These are phyloP conservation scores for Dynastes hyllus DNA, from an alignment of 2,888 invertebrate genomes.

Conservation along the genomic window DNA sequence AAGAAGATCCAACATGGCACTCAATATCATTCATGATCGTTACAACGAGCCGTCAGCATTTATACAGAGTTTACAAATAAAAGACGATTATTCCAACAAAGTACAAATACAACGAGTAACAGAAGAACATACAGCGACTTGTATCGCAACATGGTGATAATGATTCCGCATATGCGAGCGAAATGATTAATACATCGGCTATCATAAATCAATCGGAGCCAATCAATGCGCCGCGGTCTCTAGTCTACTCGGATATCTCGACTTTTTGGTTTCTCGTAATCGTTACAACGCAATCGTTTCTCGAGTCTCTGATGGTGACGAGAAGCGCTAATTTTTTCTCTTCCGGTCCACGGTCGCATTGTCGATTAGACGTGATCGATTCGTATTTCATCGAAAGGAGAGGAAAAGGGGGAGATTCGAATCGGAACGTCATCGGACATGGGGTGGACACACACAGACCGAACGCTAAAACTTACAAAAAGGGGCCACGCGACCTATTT, in stretches of 20 bases:
- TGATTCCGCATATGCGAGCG: slow-evolving; percentile 36
- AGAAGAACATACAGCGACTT: too few species aligned
- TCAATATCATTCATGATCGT: background rate
- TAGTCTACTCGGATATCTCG: slow-evolving; percentile 1
- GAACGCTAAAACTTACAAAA: slow-evolving; percentile 69
- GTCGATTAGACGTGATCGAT: slow-evolving; percentile 29
- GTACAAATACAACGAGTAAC: background rate
- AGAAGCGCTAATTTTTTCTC: slow-evolving; percentile 43
- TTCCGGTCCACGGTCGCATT: slow-evolving; percentile 42
- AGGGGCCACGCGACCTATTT: slow-evolving; percentile 70
- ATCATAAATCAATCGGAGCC: slow-evolving; percentile 41
- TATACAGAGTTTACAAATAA: background rate
- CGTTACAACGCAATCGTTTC: background rate
- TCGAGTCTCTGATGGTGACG: background rate
- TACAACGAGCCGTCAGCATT: background rate
- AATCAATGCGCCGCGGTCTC: slow-evolving; percentile 3
- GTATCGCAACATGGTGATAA: slow-evolving; percentile 5
- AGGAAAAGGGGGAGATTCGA: slow-evolving; percentile 47
- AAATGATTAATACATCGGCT: slow-evolving; percentile 39
- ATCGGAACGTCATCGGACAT: slow-evolving; percentile 59
- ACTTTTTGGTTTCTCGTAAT: slow-evolving; percentile 12
- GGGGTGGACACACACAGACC: slow-evolving; percentile 64
- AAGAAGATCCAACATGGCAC: slow-evolving; percentile 6
- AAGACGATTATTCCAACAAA: slow-evolving; percentile 1
- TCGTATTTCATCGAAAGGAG: slow-evolving; percentile 61